Evolutionary conservation across 2,888 invertebrate species (phyloP), one percentile per base, ranked within the genome.

Genomic region (Drosophila pseudotalamancana): DNA sequence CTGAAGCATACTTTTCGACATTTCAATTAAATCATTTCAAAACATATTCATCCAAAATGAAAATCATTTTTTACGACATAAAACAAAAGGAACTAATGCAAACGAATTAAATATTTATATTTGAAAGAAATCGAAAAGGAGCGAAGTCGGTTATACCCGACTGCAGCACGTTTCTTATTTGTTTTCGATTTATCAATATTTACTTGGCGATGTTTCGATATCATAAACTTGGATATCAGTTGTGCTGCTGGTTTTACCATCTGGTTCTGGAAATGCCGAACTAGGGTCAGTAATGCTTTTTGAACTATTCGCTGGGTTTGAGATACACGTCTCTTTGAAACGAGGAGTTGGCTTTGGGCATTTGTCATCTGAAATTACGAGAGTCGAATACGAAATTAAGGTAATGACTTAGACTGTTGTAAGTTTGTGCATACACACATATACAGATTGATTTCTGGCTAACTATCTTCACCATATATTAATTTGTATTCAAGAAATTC

Each of bases 121-220:
- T n/a, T n/a, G n/a, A n/a, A n/a, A n/a, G n/a, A n/a, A n/a, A n/a
- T n/a, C n/a, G n/a, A n/a, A n/a, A n/a, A n/a, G n/a, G n/a, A n/a
- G n/a, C n/a, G n/a, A n/a, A n/a, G n/a, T n/a, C n/a, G n/a, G n/a
- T n/a, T n/a, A n/a, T n/a, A n/a, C n/a, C n/a, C n/a, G n/a, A n/a
- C n/a, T n/a, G n/a, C n/a, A n/a, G n/a, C n/a, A n/a, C n/a, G n/a
- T n/a, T n/a, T n/a, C n/a, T n/a, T n/a, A 11, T 1, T 19, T n/a
- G 3, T 37, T 19, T 8, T 8, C n/a, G n/a, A 11, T 29, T 29
- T n/a, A 4, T 29, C 5, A 6, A 32, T 51, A 73, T 43, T 73
- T 72, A 70, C 75, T 75, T 61, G 49, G 45, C 18, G 70, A 25
- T 39, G 48, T 29, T 27, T 72, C 75, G 18, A 29, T 27, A 4